A percentile compares a stretch with the other conserved stretches of the same genome.
These are phyloP conservation scores for Melipona bicolor DNA, from an alignment of 2,888 invertebrate genomes.

Conservation along the genomic window DNA sequence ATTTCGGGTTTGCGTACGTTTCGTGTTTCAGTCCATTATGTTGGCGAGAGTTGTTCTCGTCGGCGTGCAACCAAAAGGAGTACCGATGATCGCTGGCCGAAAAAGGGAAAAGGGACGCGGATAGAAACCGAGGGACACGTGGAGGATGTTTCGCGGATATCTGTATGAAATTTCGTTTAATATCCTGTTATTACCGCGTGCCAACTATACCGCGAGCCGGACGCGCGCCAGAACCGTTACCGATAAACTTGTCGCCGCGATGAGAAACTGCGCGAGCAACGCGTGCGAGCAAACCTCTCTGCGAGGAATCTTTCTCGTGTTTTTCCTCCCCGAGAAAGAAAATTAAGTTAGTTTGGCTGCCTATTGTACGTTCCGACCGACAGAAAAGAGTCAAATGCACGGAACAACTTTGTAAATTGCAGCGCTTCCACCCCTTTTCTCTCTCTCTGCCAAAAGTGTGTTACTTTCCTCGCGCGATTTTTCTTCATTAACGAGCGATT, in stretches of 20 bases:
- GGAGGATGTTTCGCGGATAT: slow-evolving; percentile 63
- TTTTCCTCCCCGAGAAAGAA: slow-evolving; percentile 1
- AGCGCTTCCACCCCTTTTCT: not conserved
- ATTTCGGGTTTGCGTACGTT: slow-evolving; percentile 78
- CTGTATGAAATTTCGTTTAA: slow-evolving; percentile 68
- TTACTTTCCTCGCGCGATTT: slow-evolving; percentile 33
- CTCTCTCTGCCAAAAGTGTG: too few species aligned
- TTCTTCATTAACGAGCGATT: slow-evolving; percentile 6
- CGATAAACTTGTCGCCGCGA: slow-evolving; percentile 58
- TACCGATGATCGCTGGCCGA: slow-evolving; percentile 42
- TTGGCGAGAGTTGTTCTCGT: slow-evolving; percentile 53
- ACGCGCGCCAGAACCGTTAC: slow-evolving; percentile 47
- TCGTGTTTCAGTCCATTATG: slow-evolving; percentile 76
- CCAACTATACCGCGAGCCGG: slow-evolving; percentile 49
- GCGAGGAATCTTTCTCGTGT: slow-evolving; percentile 32
- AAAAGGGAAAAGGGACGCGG: slow-evolving; percentile 42
- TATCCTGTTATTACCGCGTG: slow-evolving; percentile 75
- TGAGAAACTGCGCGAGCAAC: slow-evolving; percentile 40
- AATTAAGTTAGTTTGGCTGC: slow-evolving; percentile 67
- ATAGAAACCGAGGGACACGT: slow-evolving; percentile 8
- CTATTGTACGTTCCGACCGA: slow-evolving; percentile 73
- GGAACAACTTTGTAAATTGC: slow-evolving; percentile 65
- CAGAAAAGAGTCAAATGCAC: slow-evolving; percentile 68
- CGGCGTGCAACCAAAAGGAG: slow-evolving; percentile 39
- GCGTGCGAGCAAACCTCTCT: slow-evolving; percentile 37